Conservation (phyloP, 2,113 vertebrate species). For the Alosa alosa region DNA sequence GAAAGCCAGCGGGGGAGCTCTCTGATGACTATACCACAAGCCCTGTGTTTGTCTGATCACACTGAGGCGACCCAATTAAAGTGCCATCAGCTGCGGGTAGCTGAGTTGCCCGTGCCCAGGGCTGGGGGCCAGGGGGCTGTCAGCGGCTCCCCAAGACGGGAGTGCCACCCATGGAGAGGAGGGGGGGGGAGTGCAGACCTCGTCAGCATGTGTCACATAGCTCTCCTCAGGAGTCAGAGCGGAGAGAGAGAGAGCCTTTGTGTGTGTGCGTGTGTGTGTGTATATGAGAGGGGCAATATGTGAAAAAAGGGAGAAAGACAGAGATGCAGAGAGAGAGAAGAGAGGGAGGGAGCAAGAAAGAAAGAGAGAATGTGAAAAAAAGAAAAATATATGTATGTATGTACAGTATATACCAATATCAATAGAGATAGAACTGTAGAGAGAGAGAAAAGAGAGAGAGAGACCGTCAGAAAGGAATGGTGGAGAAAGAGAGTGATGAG, state of each 20-base stretch:
- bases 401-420: background rate
- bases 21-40: slow-evolving; percentile 6
- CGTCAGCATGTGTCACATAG: background rate
- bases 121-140: background rate
- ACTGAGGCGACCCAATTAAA: background rate
- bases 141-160: background rate
- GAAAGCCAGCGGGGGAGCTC: background rate
- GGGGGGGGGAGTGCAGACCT: background rate
- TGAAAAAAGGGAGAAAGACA: too few relatives aligned
- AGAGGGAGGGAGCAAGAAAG: too few relatives aligned
- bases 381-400: too few relatives aligned
- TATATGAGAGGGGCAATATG: too few relatives aligned
- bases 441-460: background rate
- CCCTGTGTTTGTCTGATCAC: background rate
- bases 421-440: background rate
- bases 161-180: background rate
- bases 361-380: background rate
- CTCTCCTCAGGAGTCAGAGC: background rate
- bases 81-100: background rate
- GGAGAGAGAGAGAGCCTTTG: background rate
- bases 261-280: too few relatives aligned
- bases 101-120: background rate
- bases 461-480: background rate
- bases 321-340: too few relatives aligned
- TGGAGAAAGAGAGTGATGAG: background rate